Base-by-base conservation (phyloP, 2,797 vertebrate genomes). In the Lemur catta region DNA sequence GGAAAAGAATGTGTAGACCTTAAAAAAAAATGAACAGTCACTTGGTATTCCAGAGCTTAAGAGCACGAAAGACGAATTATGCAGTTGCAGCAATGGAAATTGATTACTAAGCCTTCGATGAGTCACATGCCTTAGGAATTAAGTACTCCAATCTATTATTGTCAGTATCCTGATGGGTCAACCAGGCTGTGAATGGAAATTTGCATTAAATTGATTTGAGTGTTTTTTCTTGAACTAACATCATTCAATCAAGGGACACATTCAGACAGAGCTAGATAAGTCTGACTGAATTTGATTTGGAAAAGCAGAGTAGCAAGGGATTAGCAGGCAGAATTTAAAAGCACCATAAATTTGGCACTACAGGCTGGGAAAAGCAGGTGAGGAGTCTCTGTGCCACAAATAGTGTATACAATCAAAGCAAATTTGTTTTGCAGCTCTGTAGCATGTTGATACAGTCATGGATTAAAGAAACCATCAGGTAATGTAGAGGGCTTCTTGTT, bases 151-250 rank as follows among this genome's bases (percentile, higher is more conserved):
- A 98, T 98, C 98, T 98, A 97, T 98, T 98, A 98, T 98, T 98
- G 98, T 98, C 97, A 90, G 97, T 98, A 98, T 98, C 98, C 97
- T 98, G 98, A 98, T 98, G 98, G 98, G 98, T 98, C 98, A 98
- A 98, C 98, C 98, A 98, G 98, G 94, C 98, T 93, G 97, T 98
- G 98, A 98, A 98, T 98, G 97, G 97, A 97, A 98, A 98, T 99
- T 98, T 98, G 98, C 98, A 98, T 98, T 98, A 98, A 98, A 99
- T 98, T 98, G 98, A 98, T 98, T 98, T 97, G 97, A 98, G 97
- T 98, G 97, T 98, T 98, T 98, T 98, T 98, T 97, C 98, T 98
- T 98, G 98, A 98, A 98, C 98, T 98, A 98, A 98, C 98, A 98
- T 98, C 98, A 97, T 97, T 98, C 98, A 98, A 97, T 98, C 98